Base-by-base conservation (phyloP, 2,888 invertebrate genomes). In the Blastobasis adustella region DNA sequence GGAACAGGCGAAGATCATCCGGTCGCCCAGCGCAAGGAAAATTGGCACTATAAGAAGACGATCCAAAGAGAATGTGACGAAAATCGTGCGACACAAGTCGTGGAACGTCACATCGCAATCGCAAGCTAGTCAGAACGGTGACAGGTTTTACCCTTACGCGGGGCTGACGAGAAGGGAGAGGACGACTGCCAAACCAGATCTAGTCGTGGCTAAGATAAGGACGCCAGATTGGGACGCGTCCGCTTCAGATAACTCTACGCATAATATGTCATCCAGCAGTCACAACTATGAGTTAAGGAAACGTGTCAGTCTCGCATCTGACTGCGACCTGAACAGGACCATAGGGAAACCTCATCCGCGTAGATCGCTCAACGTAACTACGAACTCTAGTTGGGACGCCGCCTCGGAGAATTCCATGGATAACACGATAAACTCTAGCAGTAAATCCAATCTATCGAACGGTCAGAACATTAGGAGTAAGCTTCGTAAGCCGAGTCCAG, bases 1-100 rank as follows among this genome's bases (percentile, higher is more conserved):
- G 54, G 88, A 89, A 41, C 93, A 94, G 63, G 90, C 92, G 49
- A 92, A 92, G 66, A 90, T 94, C 6, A 93, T 95, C 55, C 82
- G 94, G 58, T 95, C 95, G 0, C 95, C 95, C 0, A 95, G 95
- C 71, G 95, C 94, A 1, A 88, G 95, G 49, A 95, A 94, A 89
- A 95, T 95, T 54, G 95, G 95, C 23, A 91, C 90, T 6, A 90
- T 95, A 60, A 82, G 94, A 66, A 88, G 95, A 47, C 85, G 94
- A 49, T 95, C 95, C 0, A 91, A 91, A 69, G 95, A 95, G 62
- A 86, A 89, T 57, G 74, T 80, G 46, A 86, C 82, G 2, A 90
- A 89, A 74, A 75, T 92, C 37, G 85, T 89, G 23, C 83, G 93
- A 40, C 92, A 91, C 60, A 90, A 91, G 61, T 92, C 93, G 0